Evolutionary conservation across 2,888 invertebrate genomes (phyloP).

Genomic region (Tupiocoris notatus): DNA sequence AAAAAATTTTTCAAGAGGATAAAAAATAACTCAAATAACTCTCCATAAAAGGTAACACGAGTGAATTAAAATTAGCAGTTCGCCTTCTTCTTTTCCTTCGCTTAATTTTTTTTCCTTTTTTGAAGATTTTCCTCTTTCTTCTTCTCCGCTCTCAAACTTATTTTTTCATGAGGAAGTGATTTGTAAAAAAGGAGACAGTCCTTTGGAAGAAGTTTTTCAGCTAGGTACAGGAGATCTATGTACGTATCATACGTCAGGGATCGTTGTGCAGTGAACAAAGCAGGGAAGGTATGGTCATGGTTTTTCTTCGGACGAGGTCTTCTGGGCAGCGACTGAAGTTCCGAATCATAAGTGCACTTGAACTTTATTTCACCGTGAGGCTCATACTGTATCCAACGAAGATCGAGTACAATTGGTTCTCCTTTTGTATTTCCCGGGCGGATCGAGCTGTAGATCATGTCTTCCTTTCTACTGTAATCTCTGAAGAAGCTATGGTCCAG

Average conservation of each 20-base stretch:
- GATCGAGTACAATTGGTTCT: conserved; percentile 10
- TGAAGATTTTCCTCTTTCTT: neutral
- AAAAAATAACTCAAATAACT: too few species aligned
- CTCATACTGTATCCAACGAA: conserved; percentile 10
- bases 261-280: neutral
- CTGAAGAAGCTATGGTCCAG: neutral
- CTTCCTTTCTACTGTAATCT: neutral
- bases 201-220: neutral
- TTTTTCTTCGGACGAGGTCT: neutral
- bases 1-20: too few species aligned
- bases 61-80: too few species aligned
- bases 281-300: neutral
- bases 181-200: neutral
- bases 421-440: neutral
- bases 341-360: neutral
- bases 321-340: neutral
- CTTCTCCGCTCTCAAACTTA: too few species aligned
- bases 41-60: too few species aligned
- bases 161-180: too few species aligned
- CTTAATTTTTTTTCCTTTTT: neutral
- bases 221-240: neutral
- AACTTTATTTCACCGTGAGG: conserved; percentile 1
- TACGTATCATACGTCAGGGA: neutral
- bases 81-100: too few species aligned
- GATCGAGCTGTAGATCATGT: neutral